Percentiles rank a stretch among this genome's conserved stretches.
These are phyloP conservation scores for Pelobates cultripes DNA, from an alignment of 2,797 vertebrate genomes.

Conservation along the genomic window DNA sequence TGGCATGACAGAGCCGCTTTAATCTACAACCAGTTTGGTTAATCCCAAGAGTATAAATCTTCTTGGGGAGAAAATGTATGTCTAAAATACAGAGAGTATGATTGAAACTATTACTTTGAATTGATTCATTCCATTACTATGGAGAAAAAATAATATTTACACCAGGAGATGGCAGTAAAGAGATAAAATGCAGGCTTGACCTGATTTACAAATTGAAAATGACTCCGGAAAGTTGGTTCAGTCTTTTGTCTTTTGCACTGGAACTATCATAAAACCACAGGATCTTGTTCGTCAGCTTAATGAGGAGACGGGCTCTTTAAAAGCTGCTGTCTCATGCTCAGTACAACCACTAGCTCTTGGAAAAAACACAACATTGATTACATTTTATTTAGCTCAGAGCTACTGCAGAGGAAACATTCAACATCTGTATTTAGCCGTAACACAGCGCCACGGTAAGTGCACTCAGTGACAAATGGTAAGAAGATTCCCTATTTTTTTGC, in stretches of 20 bases:
- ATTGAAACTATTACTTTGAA: too few species aligned
- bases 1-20: too few species aligned
- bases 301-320: slow-evolving; percentile 44
- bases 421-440: background rate
- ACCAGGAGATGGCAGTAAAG: slow-evolving; percentile 42
- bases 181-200: background rate
- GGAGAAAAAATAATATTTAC: too few species aligned
- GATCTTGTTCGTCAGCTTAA: slow-evolving; percentile 52
- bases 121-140: too few species aligned
- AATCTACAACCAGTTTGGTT: too few species aligned
- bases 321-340: slow-evolving; percentile 45
- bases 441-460: slow-evolving; percentile 31
- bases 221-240: slow-evolving; percentile 26
- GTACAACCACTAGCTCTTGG: slow-evolving; percentile 36
- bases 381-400: slow-evolving; percentile 28
- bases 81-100: too few species aligned
- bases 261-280: slow-evolving; percentile 44
- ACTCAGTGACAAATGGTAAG: background rate
- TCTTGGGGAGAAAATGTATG: too few species aligned
- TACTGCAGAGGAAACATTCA: slow-evolving; percentile 35
- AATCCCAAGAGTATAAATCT: too few species aligned
- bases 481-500: background rate
- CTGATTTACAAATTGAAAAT: slow-evolving; percentile 11
- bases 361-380: slow-evolving; percentile 45
- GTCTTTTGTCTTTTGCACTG: slow-evolving; percentile 6